These are phyloP conservation scores for Brachionus rotundiformis DNA, from an alignment of 1,140 invertebrate species.

Conservation along the genomic window DNA sequence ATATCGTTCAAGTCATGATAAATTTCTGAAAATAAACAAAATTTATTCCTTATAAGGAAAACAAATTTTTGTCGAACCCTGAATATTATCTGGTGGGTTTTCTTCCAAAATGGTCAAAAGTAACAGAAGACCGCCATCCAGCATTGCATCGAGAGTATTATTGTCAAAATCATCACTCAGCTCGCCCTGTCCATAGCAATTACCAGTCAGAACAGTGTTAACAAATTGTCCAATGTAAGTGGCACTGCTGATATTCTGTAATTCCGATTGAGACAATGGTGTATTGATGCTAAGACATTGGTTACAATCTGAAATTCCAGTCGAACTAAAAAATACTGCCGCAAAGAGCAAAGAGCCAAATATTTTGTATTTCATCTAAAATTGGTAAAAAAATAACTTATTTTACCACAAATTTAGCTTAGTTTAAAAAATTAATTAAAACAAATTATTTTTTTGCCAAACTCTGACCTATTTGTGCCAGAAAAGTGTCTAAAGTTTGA, in stretches of 20 bases:
- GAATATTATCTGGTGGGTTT: conserved; percentile 11
- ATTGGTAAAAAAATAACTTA: not conserved
- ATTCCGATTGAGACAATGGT: not conserved
- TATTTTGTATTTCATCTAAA: not conserved
- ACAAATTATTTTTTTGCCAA: no score
- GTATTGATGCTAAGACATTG: conserved; percentile 5
- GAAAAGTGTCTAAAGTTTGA: no score
- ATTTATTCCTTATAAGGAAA: not conserved
- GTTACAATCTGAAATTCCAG: not conserved
- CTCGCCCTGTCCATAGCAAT: not conserved
- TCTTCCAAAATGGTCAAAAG: not conserved
- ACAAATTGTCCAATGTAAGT: conserved; percentile 23
- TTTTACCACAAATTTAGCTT: not conserved
- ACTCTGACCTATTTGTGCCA: no score
- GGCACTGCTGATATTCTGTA: not conserved
- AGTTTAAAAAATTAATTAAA: not conserved
- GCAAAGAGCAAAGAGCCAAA: not conserved
- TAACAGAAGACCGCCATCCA: not conserved
- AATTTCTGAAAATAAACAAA: conserved; percentile 31
- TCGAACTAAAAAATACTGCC: not conserved
- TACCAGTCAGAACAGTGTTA: conserved; percentile 10
- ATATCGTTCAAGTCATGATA: not conserved
- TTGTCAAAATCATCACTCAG: not conserved
- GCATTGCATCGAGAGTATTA: not conserved
- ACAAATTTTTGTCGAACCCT: not conserved